Evolutionary conservation across 2,113 vertebrate species (phyloP).

Genomic region (Xyrauchen texanus): DNA sequence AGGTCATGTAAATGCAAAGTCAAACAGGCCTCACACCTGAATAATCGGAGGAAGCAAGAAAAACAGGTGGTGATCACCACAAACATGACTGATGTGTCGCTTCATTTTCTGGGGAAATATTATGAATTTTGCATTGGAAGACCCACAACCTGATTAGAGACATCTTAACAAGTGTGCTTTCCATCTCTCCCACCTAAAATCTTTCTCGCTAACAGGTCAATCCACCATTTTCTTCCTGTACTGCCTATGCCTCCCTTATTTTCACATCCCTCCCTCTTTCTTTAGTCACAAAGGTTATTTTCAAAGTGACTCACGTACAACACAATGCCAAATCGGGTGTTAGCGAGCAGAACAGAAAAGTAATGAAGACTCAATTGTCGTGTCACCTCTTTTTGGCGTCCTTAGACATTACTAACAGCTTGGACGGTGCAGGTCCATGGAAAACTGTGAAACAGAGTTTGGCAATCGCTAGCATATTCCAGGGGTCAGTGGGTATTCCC

Average conservation of each 20-base stretch:
- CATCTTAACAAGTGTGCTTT: background rate
- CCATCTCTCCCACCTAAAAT: background rate
- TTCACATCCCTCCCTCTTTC: background rate
- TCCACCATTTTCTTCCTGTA: background rate
- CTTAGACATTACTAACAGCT: conserved; percentile 48
- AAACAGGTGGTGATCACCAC: background rate
- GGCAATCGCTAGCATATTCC: conserved; percentile 37
- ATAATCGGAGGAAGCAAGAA: background rate
- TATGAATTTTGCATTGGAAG: background rate
- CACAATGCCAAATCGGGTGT: conserved; percentile 7
- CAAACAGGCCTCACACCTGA: no score
- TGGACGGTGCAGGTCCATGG: conserved; percentile 33
- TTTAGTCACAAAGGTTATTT: conserved; percentile 34
- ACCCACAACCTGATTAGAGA: background rate
- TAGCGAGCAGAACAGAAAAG: conserved; percentile 21
- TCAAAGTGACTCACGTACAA: conserved; percentile 21
- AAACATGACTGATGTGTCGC: conserved; percentile 12
- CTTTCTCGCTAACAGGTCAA: background rate
- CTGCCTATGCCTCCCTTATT: background rate
- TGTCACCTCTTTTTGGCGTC: conserved; percentile 43
- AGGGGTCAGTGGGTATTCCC: conserved; percentile 50
- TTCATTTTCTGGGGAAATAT: background rate
- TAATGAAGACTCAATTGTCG: conserved; percentile 38
- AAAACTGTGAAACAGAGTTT: conserved; percentile 40
- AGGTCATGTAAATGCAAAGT: no score